Base-by-base conservation (phyloP, 1,140 invertebrate genomes). In the Anastrepha ludens region DNA sequence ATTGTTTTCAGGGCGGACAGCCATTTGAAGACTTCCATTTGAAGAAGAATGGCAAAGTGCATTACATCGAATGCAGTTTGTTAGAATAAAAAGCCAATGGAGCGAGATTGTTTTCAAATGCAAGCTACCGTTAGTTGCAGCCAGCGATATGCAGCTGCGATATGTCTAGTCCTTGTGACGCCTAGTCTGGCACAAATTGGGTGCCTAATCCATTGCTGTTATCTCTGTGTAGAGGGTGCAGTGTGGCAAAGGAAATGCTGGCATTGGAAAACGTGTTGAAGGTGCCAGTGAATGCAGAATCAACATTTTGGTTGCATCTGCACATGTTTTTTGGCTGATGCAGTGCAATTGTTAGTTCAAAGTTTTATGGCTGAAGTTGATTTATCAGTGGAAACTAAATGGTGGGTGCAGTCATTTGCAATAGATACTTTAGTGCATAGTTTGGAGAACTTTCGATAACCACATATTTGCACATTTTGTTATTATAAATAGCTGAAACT, bases 81-180 rank as follows among this genome's bases (percentile, higher is more conserved):
- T n/a, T 47, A 55, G n/a, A 3, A 41, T 13, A n/a, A 81, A 41
- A 13, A 7, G 39, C n/a, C 74, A 81, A 55, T 81, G 20, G 44
- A 81, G 74, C 47, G n/a, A 50, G 17, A 81, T 55, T 81, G 17
- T 81, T 11, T 81, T 7, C 74, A 50, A 20, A 55, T 58, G 50
- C 74, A 67, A n/a, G 17, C 39, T 15, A 3, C 3, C 0, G 17
- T 9, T 11, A 81, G 50, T 81, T 62, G 4, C 60, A 62, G 60
- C 60, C 60, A 62, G 60, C 60, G 60, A 62, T 62, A n/a, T 62
- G 15, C 60, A 74, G 67, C 29, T 47, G 29, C 29, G 67, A 8
- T 39, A 44, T 58, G 86, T 91, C 90, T 91, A 91, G 91, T 91
- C 91, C 88, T 62, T 87, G 78, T 89, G 91, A 92, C 91, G 91